Base-by-base conservation (phyloP, 2,113 vertebrate genomes). In the Turnix velox region DNA sequence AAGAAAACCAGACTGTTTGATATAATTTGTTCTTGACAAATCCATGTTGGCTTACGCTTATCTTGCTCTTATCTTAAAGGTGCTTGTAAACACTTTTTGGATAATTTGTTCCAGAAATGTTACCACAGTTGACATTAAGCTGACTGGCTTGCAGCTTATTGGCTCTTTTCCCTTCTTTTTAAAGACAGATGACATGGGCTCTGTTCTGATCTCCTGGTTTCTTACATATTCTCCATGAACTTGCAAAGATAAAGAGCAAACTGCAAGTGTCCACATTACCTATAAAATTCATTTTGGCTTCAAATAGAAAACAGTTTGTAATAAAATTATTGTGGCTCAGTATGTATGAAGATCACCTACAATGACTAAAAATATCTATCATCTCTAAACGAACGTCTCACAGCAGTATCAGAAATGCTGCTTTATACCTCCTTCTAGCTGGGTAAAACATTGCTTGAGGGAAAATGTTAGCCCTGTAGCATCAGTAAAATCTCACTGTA, bases 101-200 rank as follows among this genome's bases (percentile, higher is more conserved):
- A 88, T 87, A 81, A 86, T 95, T 94, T 91, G 46, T 92, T 84
- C 48, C 59, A 84, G 61, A 88, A 88, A 84, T 43, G n/a, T 84
- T 62, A 49, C 42, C 73, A 39, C 45, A 51, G 83, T 45, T 90
- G 93, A 92, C 91, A 78, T 74, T 92, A 92, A 95, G 91, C 84
- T 87, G 84, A 92, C 80, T 95, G 87, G 48, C 39, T 61, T 74
- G 65, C 86, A 81, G 87, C 87, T 87, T 92, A 46, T 66, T 35
- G 30, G 51, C 37, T 88, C 37, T 66, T 84, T 61, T 73, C 16
- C n/a, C 42, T 68, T 88, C 51, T 51, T 88, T 80, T 78, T 75
- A 67, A 81, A 89, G 43, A 67, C 30, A n/a, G 72, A 88, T 89
- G 71, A 62, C 51, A 74, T 7, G 42, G 35, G 9, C 35, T 87